A percentile compares a stretch with the other conserved stretches of the same genome.
phyloP scores from a whole-genome alignment of 1,140 invertebrate species.

The Pseudomyrmex concolor region DNA sequence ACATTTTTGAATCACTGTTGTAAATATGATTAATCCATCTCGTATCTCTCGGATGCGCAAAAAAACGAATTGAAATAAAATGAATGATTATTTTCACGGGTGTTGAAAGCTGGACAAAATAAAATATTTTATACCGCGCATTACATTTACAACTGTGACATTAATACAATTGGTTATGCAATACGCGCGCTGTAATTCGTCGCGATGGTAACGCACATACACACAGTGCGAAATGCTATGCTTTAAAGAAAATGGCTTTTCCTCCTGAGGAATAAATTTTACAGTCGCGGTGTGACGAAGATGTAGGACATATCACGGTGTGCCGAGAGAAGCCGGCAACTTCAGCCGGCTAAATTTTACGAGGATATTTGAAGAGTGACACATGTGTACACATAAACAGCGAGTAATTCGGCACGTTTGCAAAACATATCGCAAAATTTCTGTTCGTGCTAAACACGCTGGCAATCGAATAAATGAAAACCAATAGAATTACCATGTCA shows the following conservation, averaged over 20 bases:
- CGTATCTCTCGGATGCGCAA: neutral
- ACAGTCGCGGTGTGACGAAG: conserved; percentile 21
- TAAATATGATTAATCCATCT: conserved; percentile 39
- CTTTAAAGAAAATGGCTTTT: conserved; percentile 42
- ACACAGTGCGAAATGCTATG: neutral
- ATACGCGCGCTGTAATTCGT: conserved; percentile 44
- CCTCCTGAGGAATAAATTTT: conserved; percentile 38
- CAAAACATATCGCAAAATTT: conserved; percentile 45
- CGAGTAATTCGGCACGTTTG: conserved; percentile 37
- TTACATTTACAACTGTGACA: conserved; percentile 35
- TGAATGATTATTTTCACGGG: conserved; percentile 19
- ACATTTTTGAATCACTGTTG: conserved; percentile 21
- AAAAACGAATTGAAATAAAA: conserved; percentile 18
- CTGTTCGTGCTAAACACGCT: conserved; percentile 10
- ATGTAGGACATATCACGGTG: conserved; percentile 30
- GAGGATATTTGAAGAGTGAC: conserved; percentile 77
- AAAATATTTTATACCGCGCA: conserved; percentile 11
- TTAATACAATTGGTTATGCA: conserved; percentile 56
- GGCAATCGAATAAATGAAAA: conserved; percentile 26
- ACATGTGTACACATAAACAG: conserved; percentile 27
- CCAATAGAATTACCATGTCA: conserved; percentile 17
- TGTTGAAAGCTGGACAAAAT: conserved; percentile 28
- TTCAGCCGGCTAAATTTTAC: conserved; percentile 78
- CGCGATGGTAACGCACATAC: neutral
- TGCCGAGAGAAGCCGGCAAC: conserved; percentile 56